Evolutionary conservation across 2,113 vertebrate species (phyloP), one percentile per base, ranked within the genome.

Genomic region (Capreolus pygargus): DNA sequence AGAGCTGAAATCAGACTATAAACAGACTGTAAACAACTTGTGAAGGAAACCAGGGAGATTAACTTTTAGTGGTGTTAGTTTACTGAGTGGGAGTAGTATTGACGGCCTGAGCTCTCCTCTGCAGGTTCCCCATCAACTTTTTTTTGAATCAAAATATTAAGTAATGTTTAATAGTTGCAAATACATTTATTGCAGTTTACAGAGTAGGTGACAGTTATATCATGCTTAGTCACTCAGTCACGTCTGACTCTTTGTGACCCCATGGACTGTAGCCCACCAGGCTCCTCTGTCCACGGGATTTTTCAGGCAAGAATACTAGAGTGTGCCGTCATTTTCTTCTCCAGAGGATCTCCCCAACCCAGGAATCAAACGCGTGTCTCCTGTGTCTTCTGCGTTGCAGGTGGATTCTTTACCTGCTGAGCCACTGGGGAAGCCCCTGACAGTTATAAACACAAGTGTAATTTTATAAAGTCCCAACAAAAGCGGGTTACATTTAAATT

Each of bases 131-230:
- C 27, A 43, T 15, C 17, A 28, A 11, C 70, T 27, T 43, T 76
- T 39, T 39, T 43, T 57, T 85, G 17, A 93, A 84, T 58, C 43
- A 97, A 97, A 96, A 60, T 91, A 96, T 60, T 36, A 95, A 6
- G 12, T 76, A 93, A 93, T 43, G 93, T 92, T 98, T 90, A 39
- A 95, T 97, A 98, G 98, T 97, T 98, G 98, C 97, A 99, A 99
- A 99, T 98, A 87, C 98, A 98, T 99, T 99, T 99, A 99, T 99
- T 99, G 92, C 97, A 98, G 98, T 98, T 67, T 98, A 99, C 92
- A 94, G 98, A 98, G 99, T 98, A 98, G 98, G 98, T 92, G 98
- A 43, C 21, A 74, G 70, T 74, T 39, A 14, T 43, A 43, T 43
- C 0, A 2, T 76, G 70, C 70, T 76, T 76, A 43, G 70, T 23